Percentiles rank a stretch among this genome's conserved stretches.
Conservation (phyloP, 1,140 invertebrate genomes). For the Parapsyche elsis region DNA sequence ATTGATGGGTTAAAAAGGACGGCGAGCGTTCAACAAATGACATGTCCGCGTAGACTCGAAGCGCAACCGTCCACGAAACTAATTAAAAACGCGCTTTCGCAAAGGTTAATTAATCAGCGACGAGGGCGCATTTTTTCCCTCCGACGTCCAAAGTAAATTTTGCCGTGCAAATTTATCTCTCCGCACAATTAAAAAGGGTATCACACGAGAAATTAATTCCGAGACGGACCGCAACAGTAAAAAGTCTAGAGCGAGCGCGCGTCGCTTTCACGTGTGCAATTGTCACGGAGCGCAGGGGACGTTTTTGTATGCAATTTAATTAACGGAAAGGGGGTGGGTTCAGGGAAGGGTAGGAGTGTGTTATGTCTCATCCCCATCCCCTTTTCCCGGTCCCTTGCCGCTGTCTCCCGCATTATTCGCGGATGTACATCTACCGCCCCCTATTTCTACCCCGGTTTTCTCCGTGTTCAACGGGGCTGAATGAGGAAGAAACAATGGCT, state of each 20-base stretch:
- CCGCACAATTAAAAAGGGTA: neutral
- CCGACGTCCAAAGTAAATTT: too few species aligned
- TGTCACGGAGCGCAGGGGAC: neutral
- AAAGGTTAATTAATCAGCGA: too few species aligned
- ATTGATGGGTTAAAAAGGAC: too few species aligned
- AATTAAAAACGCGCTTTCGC: too few species aligned
- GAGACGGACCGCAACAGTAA: neutral
- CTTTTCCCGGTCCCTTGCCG: neutral
- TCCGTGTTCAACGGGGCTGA: neutral
- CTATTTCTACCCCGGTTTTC: too few species aligned
- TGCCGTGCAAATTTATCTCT: neutral
- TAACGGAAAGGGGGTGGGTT: neutral
- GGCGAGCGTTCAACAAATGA: too few species aligned
- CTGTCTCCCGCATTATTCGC: conserved; percentile 9
- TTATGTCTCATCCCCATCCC: neutral
- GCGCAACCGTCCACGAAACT: too few species aligned
- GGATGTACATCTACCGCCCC: neutral
- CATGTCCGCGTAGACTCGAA: too few species aligned
- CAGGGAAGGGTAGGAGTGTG: neutral
- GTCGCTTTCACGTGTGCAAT: neutral
- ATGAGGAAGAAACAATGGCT: conserved; percentile 13
- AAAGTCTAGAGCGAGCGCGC: neutral
- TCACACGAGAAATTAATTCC: conserved; percentile 4
- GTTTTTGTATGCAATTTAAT: conserved; percentile 32
- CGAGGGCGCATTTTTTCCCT: too few species aligned